These are phyloP conservation scores for Misgurnus anguillicaudatus DNA, from an alignment of 2,113 vertebrate genomes.

Conservation along the genomic window DNA sequence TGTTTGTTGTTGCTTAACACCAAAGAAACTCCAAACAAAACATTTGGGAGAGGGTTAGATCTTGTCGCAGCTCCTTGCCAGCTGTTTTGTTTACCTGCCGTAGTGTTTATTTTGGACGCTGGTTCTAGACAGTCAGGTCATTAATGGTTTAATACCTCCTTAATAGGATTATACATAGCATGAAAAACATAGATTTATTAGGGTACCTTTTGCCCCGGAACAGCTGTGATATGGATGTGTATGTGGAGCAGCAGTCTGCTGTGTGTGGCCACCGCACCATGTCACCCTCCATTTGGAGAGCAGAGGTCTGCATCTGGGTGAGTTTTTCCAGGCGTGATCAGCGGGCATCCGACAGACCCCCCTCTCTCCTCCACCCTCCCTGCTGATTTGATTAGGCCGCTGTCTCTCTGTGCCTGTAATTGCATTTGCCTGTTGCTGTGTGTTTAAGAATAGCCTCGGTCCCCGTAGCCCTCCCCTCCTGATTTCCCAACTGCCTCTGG, in stretches of 20 bases:
- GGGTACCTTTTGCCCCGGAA: not conserved
- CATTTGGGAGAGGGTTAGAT: too few relatives aligned
- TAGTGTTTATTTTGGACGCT: not conserved
- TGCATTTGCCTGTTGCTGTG: constrained; percentile 75
- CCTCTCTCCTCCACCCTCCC: constrained; percentile 61
- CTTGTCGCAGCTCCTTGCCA: too few relatives aligned
- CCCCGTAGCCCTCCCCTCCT: constrained; percentile 60
- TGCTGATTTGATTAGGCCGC: constrained; percentile 72
- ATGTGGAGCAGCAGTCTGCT: not conserved
- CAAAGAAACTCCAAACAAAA: too few relatives aligned
- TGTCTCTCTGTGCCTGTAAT: constrained; percentile 70
- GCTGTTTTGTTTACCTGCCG: not conserved
- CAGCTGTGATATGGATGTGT: constrained; percentile 10
- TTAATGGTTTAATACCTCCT: not conserved
- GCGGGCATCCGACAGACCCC: constrained; percentile 59
- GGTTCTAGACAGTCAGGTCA: too few relatives aligned
- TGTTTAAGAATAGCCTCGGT: constrained; percentile 74
- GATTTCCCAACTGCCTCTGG: constrained; percentile 56
- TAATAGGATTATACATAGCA: constrained; percentile 17
- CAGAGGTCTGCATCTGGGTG: constrained; percentile 49
- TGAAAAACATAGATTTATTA: not conserved
- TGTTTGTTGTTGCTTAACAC: too few relatives aligned
- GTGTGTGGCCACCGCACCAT: constrained; percentile 6
- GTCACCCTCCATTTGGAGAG: constrained; percentile 18
- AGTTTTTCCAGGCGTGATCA: constrained; percentile 60